Base-by-base conservation (phyloP, 2,797 vertebrate genomes). In the Meriones psammophilus region DNA sequence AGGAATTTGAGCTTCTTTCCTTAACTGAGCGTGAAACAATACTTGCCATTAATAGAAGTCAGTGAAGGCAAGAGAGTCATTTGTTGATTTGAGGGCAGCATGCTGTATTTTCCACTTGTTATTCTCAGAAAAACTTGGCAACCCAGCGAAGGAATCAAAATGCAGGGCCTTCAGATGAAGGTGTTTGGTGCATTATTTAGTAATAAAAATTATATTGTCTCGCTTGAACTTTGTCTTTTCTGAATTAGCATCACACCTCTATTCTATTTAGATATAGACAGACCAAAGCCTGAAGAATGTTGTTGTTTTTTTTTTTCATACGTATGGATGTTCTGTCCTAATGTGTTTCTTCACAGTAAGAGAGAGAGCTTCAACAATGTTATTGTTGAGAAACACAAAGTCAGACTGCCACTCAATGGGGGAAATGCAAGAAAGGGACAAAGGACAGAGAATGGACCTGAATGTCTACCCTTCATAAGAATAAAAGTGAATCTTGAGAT, bases 111-210 rank as follows among this genome's bases (percentile, higher is more conserved):
- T n/a, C 2, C 42, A 36, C 46, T 9, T 22, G 30, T 81, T 56
- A 39, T 60, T 88, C 58, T 30, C 50, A 83, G 30, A 68, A 46
- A 78, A 79, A 24, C 46, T 22, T 90, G 90, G 92, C 90, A 74
- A 88, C 42, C 15, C 54, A 58, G 28, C 10, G 24, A 77, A 84
- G 50, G 15, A 76, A 26, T 7, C 15, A 76, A 86, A 77, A 77
- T 26, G 3, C 74, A 93, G 22, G 58, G 28, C n/a, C 26, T 74
- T 83, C 80, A 60, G 15, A 68, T 26, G 10, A 28, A 83, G 18
- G 58, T 3, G 0, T 26, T 60, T 17, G 74, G 36, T 2, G 3
- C 50, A 60, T 71, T 73, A 28, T 87, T 93, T 78, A 86, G 86
- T 42, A 56, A 71, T 39, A 66, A 8, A 78, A 69, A 36, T 60